Evolutionary conservation across 1,140 invertebrate genomes (phyloP).

Genomic region (Chironomus striatipennis): DNA sequence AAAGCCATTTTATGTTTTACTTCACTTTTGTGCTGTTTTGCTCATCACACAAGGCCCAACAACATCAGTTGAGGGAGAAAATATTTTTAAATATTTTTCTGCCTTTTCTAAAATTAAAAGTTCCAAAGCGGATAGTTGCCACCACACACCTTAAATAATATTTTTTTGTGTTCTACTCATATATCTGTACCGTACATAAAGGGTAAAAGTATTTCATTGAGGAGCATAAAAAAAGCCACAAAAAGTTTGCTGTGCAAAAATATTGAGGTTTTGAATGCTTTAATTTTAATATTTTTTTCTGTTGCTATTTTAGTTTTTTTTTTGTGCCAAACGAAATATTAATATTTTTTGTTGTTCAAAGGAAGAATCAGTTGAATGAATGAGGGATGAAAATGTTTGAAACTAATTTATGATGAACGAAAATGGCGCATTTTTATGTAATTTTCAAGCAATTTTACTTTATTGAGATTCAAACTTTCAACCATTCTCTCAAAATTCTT

Average conservation of each 20-base stretch:
- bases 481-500: no score
- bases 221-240: background rate
- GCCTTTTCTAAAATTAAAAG: background rate
- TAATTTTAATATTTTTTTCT: background rate
- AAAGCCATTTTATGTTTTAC: no score
- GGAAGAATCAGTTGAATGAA: background rate
- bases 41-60: no score
- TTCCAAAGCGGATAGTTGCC: background rate
- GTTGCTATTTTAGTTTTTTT: background rate
- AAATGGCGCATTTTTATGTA: no score
- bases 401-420: no score
- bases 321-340: background rate
- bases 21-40: no score
- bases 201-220: background rate
- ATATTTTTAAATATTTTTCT: no score
- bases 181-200: background rate
- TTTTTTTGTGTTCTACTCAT: no score
- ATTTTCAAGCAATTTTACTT: no score
- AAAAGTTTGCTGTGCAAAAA: constrained; percentile 13
- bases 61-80: no score
- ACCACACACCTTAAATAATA: background rate
- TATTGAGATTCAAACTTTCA: no score
- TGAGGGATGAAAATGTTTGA: background rate
- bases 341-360: background rate
- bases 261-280: constrained; percentile 13